Evolutionary conservation across 2,113 vertebrate genomes (phyloP), one percentile per base, ranked within the genome.

Genomic region (Halichoerus grypus): DNA sequence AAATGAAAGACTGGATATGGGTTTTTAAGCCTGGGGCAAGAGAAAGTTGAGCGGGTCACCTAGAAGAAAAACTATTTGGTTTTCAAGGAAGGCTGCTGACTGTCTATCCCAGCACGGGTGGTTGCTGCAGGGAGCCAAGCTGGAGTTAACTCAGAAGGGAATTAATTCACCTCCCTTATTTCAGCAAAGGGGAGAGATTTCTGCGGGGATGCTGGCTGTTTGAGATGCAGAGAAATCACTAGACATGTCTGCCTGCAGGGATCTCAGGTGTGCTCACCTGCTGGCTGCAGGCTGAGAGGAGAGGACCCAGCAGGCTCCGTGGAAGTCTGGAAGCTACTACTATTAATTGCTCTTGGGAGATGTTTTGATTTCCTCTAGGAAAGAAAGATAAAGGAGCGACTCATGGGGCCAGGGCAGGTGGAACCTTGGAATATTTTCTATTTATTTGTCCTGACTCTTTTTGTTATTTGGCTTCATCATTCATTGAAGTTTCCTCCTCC

Each of bases 1-100:
- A 98, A 98, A 98, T 98, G 98, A 98, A 98, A 98, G 97, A 96
- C 94, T 97, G 31, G 28, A 81, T 95, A 91, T 98, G 88, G 42
- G 96, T 87, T 98, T 98, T 97, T 93, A 98, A 98, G 97, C 97
- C 98, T 93, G 74, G 67, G 87, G 98, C 98, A 98, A 98, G 94
- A 95, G 97, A 98, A 98, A 97, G 97, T 84, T 97, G 95, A 98
- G 92, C 84, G 97, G 88, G 95, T 98, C 96, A 98, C 95, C 98
- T 91, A 97, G 91, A 90, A 84, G 36, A 97, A 98, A 98, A 98
- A 57, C 76, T 85, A 94, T 98, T 97, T 98, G 94, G 96, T 97
- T 99, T 98, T 97, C 95, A 92, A 93, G 90, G 88, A 76, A 94
- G 92, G 74, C 51, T 97, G 97, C 92, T 96, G 97, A 77, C 83